phyloP scores from a whole-genome alignment of 2,888 invertebrate genomes.

The Sphaeridia pumilis region DNA sequence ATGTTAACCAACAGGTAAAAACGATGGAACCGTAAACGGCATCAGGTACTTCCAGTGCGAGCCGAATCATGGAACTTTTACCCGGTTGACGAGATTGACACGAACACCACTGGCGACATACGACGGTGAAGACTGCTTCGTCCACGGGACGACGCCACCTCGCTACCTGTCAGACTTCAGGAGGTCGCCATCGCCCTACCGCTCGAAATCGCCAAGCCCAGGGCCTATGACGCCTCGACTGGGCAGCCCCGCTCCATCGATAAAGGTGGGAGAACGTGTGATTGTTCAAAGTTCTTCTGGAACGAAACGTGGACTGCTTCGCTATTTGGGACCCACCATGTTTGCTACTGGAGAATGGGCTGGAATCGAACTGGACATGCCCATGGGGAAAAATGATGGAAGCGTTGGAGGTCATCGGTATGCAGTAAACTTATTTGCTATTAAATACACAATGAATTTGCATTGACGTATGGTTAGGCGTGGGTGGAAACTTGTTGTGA shows the following conservation, averaged over 20 bases:
- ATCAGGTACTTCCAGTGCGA: conserved; percentile 88
- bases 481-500: no score
- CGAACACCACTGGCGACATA: conserved; percentile 50
- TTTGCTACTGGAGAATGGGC: conserved; percentile 82
- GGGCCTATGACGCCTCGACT: conserved; percentile 29
- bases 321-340: conserved; percentile 74
- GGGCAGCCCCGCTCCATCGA: conserved; percentile 33
- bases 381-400: conserved; percentile 91
- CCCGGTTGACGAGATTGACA: conserved; percentile 69
- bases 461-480: no score
- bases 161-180: conserved; percentile 12
- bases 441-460: no score
- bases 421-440: no score
- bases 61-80: conserved; percentile 85
- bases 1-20: conserved; percentile 60
- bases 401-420: conserved; percentile 84
- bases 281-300: conserved; percentile 72
- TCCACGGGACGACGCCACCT: conserved; percentile 19
- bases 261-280: conserved; percentile 79
- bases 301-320: conserved; percentile 74
- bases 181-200: conserved; percentile 30
- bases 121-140: conserved; percentile 38
- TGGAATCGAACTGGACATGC: conserved; percentile 87
- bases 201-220: conserved; percentile 32
- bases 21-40: conserved; percentile 89